Evolutionary conservation across 64 coral and sea anemone genomes (phyloP), one percentile per base, ranked within the genome.

Genomic region (Montipora cactus): DNA sequence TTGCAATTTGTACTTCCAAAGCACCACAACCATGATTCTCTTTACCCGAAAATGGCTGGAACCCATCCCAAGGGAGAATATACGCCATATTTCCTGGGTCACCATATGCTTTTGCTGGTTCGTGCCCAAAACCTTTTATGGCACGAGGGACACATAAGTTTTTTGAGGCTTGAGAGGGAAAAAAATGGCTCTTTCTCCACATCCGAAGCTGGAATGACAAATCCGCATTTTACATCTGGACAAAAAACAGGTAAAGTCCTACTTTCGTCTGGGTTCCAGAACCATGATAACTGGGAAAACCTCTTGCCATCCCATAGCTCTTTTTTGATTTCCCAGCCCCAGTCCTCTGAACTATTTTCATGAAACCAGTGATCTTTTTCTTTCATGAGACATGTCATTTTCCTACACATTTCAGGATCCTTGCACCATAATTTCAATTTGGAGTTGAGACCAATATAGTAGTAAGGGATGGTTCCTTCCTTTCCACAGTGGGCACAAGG

Each of bases 291-390:
- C 23, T 90, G 76, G 51, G 88, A 15, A 90, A 80, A 90, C 47
- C 88, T 77, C 1, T 22, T 44, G 12, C 88, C 88, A 90, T 80
- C 88, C 88, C 88, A 90, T 19, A 90, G 28, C 78, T 90, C 88
- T 47, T 90, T 90, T 71, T 90, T 90, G 47, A 90, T 67, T 5
- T n/a, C 58, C 46, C 76, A 79, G 5, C 71, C 51, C 57, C 22
- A 20, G 76, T 49, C 16, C 28, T 37, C 28, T 37, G 28, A 37
- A 37, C 28, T 37, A 51, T 21, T 9, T 80, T 59, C 76, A 90
- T 90, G 61, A 50, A 90, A 48, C 88, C 88, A 90, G 61, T 90
- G 55, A 14, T 90, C 88, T 49, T 80, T 90, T 51, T 90, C 76
- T 4, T 16, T 18, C 88, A 61, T 80, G 52, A 81, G 76, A 7